Evolutionary conservation across 1,140 invertebrate genomes (phyloP), one percentile per base, ranked within the genome.

Genomic region (Temnothorax longispinosus): DNA sequence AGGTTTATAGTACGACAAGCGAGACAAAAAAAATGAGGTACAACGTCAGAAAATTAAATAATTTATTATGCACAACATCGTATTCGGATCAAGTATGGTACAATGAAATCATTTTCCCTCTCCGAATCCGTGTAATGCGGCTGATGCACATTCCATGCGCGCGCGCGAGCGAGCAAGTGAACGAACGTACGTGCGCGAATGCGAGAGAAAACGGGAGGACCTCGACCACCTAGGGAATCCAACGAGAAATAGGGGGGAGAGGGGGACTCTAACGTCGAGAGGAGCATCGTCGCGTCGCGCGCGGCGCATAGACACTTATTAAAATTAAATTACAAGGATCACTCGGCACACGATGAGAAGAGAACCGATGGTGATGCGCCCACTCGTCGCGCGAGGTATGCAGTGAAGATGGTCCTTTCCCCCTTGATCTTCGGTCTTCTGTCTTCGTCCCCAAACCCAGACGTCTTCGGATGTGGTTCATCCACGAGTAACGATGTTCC

Each of bases 61-160:
- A 91, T 91, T 91, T 91, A 91, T 91, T 91, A 91, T 77, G 89
- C 89, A 91, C 87, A 91, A 89, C 86, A 90, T 78, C 41, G 75
- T 88, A 75, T 80, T 58, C 62, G 54, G 60, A 88, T 44, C 75
- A 76, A 58, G 41, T 75, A 87, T 87, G 50, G 50, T 91, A 91
- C 90, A 91, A 88, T 90, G 62, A 62, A 64, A 74, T 85, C 65
- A 76, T 74, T 65, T 47, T 47, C 32, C 76, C 71, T 62, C 87
- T 77, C 82, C 47, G 50, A 71, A 67, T 74, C 47, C 54, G 65
- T 84, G 47, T 75, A 44, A 74, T 35, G 69, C 38, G 5, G 27
- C 21, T 50, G 47, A n/a, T 82, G n/a, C 27, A 60, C 35, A 27
- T 58, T 58, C 27, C 21, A 75, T 60, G 41, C 69, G 41, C 41